phyloP scores from a whole-genome alignment of 2,888 invertebrate species.

The Ormyrus pomaceus region DNA sequence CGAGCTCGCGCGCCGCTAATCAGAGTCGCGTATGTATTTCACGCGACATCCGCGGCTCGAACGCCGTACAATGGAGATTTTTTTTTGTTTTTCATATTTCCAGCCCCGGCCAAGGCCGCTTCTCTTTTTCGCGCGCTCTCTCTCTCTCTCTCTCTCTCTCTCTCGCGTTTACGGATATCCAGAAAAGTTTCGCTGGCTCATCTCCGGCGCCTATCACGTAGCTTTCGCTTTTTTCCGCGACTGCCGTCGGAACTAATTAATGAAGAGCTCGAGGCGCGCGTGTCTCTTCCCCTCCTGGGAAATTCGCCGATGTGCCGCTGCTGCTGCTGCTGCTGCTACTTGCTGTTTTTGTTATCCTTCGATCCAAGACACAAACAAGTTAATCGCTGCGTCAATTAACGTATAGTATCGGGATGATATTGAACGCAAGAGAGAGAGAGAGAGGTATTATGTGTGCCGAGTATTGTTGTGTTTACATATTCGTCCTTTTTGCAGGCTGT shows the following conservation, averaged over 20 bases:
- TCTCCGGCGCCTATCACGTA: slow-evolving; percentile 3
- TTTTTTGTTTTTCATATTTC: too few relatives aligned
- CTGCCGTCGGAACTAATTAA: slow-evolving; percentile 37
- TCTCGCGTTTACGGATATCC: background rate
- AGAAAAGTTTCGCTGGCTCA: background rate
- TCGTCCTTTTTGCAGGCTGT: slow-evolving; percentile 30
- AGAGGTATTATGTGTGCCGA: background rate
- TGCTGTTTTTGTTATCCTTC: slow-evolving; percentile 45
- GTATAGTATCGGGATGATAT: background rate
- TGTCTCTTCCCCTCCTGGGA: slow-evolving; percentile 30
- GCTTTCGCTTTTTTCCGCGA: background rate
- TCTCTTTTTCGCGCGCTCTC: too few relatives aligned
- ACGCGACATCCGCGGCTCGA: too few relatives aligned
- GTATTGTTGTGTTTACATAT: background rate
- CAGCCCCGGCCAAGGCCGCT: too few relatives aligned
- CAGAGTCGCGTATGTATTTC: too few relatives aligned
- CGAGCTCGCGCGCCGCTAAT: too few relatives aligned
- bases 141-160: background rate
- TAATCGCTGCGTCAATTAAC: slow-evolving; percentile 44
- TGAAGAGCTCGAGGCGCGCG: slow-evolving; percentile 2
- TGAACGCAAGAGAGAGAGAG: background rate
- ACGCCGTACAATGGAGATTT: too few relatives aligned
- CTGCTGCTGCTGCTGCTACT: background rate
- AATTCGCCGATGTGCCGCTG: slow-evolving; percentile 25
- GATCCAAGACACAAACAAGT: slow-evolving; percentile 42